Conservation (phyloP, 2,888 invertebrate species). For the Eupeodes luniger region DNA sequence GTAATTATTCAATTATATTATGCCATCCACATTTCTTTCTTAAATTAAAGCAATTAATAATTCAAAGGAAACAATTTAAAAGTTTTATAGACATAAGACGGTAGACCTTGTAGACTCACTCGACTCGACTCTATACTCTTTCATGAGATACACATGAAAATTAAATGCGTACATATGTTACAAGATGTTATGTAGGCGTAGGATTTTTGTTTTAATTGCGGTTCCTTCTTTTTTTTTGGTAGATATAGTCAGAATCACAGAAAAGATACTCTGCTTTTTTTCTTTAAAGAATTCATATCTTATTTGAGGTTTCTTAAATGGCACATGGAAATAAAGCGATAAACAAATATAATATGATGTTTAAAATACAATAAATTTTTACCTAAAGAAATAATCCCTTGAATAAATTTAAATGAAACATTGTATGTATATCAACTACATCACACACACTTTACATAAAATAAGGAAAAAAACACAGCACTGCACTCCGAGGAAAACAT, state of each 20-base stretch:
- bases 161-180: conserved; percentile 61
- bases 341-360: background rate
- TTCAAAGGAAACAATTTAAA: conserved; percentile 69
- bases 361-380: conserved; percentile 8
- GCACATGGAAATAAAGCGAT: background rate
- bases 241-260: background rate
- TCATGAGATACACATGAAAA: conserved; percentile 51
- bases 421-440: conserved; percentile 41
- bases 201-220: conserved; percentile 20
- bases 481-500: conserved; percentile 39
- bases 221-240: conserved; percentile 19
- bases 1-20: conserved; percentile 66
- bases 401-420: conserved; percentile 45
- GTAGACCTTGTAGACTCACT: conserved; percentile 12
- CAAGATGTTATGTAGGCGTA: conserved; percentile 51
- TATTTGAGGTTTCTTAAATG: background rate
- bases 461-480: conserved; percentile 47
- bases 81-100: conserved; percentile 37
- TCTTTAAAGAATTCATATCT: background rate
- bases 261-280: background rate
- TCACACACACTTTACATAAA: conserved; percentile 38
- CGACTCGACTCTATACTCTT: background rate
- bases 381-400: conserved; percentile 36
- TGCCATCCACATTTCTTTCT: conserved; percentile 45
- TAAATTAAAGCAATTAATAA: conserved; percentile 69